These are phyloP conservation scores for Thripadectes ignobilis DNA, from an alignment of 2,797 vertebrate genomes.

Conservation along the genomic window DNA sequence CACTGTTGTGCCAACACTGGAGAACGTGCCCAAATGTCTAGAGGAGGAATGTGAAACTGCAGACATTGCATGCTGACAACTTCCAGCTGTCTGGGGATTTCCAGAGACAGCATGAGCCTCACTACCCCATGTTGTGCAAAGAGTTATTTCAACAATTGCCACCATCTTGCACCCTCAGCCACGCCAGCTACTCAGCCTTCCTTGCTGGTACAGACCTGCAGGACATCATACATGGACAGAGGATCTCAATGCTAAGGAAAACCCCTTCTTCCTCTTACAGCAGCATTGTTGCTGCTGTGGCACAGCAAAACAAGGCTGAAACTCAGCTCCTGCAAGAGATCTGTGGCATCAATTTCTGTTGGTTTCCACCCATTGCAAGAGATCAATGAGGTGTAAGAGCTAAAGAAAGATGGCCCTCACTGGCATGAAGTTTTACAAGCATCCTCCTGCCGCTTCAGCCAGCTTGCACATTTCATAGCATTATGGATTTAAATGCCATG, in stretches of 20 bases:
- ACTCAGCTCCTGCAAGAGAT: conserved; percentile 7
- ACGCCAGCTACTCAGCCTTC: neutral
- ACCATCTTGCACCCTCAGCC: neutral
- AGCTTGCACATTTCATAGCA: conserved; percentile 23
- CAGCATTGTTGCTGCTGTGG: neutral
- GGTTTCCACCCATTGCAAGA: conserved; percentile 24
- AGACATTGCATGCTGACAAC: neutral
- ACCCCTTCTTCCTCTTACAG: neutral
- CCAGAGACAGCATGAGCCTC: neutral
- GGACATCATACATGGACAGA: neutral
- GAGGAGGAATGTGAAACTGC: neutral
- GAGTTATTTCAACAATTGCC: neutral
- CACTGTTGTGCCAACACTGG: neutral
- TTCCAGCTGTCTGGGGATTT: neutral
- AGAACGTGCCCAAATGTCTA: neutral
- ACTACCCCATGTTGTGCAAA: neutral
- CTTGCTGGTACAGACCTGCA: neutral
- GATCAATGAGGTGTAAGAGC: neutral
- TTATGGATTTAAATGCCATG: conserved; percentile 26
- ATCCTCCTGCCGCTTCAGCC: neutral
- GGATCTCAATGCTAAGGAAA: neutral
- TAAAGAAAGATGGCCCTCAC: neutral
- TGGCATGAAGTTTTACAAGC: conserved; percentile 34
- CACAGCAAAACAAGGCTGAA: neutral
- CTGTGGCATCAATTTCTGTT: conserved; percentile 4